phyloP scores from a whole-genome alignment of 2,113 vertebrate genomes.

The Otis tarda region DNA sequence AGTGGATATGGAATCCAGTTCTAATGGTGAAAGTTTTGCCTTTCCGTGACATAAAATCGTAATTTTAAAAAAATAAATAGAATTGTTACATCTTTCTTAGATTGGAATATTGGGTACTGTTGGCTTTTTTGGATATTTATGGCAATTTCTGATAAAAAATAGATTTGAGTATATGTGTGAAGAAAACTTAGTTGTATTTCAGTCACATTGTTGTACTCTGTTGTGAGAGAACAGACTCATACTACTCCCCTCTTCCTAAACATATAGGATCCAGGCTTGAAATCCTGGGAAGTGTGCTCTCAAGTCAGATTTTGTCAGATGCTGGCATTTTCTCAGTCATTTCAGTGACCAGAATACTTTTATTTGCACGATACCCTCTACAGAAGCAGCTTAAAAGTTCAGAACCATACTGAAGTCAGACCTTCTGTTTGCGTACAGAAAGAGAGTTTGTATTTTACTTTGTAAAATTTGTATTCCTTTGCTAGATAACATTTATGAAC shows the following conservation, averaged over 20 bases:
- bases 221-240: neutral
- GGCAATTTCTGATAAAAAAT: neutral
- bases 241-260: neutral
- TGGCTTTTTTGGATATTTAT: neutral
- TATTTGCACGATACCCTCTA: neutral
- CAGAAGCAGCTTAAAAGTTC: neutral
- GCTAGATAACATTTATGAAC: neutral
- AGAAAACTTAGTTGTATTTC: neutral
- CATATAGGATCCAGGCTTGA: neutral
- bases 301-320: neutral
- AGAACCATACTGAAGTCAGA: neutral
- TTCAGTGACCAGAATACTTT: neutral
- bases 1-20: neutral
- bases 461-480: neutral
- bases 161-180: neutral
- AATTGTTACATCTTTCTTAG: neutral
- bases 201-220: neutral
- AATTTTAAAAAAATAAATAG: neutral
- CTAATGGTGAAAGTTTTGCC: neutral
- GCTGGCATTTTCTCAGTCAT: neutral
- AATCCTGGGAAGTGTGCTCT: neutral
- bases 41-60: neutral
- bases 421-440: neutral
- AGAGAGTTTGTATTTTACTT: neutral
- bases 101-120: neutral